These are phyloP conservation scores for Ceratothoa steindachneri DNA, from an alignment of 2,888 invertebrate genomes.

Conservation along the genomic window DNA sequence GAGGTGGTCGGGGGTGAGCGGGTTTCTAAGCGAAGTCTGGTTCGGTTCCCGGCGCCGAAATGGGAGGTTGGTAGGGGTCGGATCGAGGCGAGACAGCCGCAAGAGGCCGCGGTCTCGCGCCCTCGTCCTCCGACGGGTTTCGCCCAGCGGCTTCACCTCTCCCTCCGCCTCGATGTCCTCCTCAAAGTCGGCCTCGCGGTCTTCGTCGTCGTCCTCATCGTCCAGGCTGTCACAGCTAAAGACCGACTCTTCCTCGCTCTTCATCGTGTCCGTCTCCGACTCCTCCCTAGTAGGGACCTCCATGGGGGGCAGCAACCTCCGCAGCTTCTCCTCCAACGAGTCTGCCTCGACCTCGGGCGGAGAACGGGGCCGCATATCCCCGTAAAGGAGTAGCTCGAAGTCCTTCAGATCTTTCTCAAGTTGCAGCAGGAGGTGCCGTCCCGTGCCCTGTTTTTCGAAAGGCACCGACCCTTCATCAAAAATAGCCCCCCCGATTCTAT, in stretches of 20 bases:
- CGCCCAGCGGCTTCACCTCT: background rate
- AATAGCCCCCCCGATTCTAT: constrained; percentile 14
- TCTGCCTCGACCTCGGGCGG: constrained; percentile 40
- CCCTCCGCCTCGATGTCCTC: background rate
- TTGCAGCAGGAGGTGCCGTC: constrained; percentile 35
- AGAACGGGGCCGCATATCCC: constrained; percentile 24
- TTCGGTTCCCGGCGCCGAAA: constrained; percentile 12
- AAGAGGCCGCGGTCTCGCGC: background rate
- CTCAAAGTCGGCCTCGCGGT: constrained; percentile 54
- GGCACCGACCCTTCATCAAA: constrained; percentile 17
- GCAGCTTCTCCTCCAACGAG: constrained; percentile 33
- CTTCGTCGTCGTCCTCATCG: constrained; percentile 62
- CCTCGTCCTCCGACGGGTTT: too few species aligned
- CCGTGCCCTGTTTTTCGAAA: constrained; percentile 28
- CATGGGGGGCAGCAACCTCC: constrained; percentile 27
- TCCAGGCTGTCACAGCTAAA: constrained; percentile 76
- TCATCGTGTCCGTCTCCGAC: constrained; percentile 36
- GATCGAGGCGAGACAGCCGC: background rate
- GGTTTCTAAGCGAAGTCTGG: background rate
- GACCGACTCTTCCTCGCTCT: constrained; percentile 52
- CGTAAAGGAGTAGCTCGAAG: constrained; percentile 43
- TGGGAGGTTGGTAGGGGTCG: constrained; percentile 52
- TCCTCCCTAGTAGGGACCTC: constrained; percentile 2
- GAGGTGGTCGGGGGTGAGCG: background rate
- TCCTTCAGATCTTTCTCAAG: constrained; percentile 37